Evolutionary conservation across 2,113 vertebrate genomes (phyloP).

Genomic region (Eurystomus gularis): DNA sequence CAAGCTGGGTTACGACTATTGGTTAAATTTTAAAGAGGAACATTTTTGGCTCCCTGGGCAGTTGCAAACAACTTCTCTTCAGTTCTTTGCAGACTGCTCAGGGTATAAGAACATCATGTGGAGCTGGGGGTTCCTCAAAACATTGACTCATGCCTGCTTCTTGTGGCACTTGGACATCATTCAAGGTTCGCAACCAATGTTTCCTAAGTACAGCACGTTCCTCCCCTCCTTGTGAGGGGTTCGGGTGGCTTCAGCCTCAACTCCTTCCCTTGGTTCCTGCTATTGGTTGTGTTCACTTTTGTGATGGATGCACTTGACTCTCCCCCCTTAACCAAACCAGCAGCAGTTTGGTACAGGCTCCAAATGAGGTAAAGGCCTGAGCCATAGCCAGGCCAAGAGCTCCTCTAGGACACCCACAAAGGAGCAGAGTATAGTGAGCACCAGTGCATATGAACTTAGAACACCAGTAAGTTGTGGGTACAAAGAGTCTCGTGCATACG

Average conservation of each 20-base stretch:
- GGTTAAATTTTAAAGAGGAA: background rate
- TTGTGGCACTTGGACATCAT: background rate
- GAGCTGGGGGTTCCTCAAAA: background rate
- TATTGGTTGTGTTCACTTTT: accelerated
- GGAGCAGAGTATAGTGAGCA: background rate
- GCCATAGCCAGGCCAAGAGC: background rate
- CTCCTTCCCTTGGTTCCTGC: background rate
- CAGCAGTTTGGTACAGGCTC: background rate
- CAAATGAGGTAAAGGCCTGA: background rate
- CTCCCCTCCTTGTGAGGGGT: background rate
- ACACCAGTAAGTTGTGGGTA: background rate
- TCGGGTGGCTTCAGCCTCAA: background rate
- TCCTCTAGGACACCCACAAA: background rate
- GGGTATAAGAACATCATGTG: background rate
- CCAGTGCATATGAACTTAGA: background rate
- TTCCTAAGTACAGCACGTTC: background rate
- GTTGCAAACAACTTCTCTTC: background rate
- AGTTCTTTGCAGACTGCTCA: background rate
- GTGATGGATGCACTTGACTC: background rate
- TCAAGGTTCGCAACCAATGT: background rate
- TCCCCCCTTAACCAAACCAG: background rate
- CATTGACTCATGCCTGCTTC: accelerated
- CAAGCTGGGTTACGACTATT: background rate
- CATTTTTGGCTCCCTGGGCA: background rate
- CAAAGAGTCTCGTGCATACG: background rate